Evolutionary conservation across 2,888 invertebrate genomes (phyloP), one percentile per base, ranked within the genome.

Genomic region (Caenorhabditis auriculariae): DNA sequence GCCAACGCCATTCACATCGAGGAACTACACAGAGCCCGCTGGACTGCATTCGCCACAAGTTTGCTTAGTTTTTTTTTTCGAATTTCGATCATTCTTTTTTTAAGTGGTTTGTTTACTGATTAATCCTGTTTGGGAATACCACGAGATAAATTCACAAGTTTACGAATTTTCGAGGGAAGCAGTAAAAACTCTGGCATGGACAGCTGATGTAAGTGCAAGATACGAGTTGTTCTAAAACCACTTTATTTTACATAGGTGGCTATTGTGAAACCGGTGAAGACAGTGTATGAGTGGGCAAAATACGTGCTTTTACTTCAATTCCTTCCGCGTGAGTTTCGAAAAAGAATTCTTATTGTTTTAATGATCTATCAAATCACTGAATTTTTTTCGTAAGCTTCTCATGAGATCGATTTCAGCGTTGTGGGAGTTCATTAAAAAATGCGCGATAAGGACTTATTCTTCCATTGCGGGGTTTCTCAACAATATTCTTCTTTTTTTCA

Each of bases 51-150:
- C 3, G 17, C 4, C 4, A 5, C 3, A 37, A 48, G 4, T 26
- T n/a, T 45, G 7, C 4, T 26, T 23, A 9, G 15, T 35, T 6
- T n/a, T 23, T 4, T 12, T 4, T 53, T 29, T 29, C 28, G 9
- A 35, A 38, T 28, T 42, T 42, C 1, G 26, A 42, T 24, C 28
- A 7, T 28, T 47, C 26, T 15, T 12, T 5, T 17, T 62, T 66
- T 39, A 58, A 69, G 74, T 74, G 27, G 69, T 65, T 1, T 72
- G 66, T 46, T 60, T 78, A 6, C 54, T 78, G 5, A 55, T 78
- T 17, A 70, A 74, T 54, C 78, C 78, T 6, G 78, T 78, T 21
- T 79, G 76, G 69, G 51, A 68, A 41, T 61, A 77, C 39, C 67
- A 77, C 44, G 54, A 76, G 47, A 61, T 74, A n/a, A 79, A 72